Evolutionary conservation across 2,888 invertebrate species (phyloP), one percentile per base, ranked within the genome.

Genomic region (Pollenia labialis): DNA sequence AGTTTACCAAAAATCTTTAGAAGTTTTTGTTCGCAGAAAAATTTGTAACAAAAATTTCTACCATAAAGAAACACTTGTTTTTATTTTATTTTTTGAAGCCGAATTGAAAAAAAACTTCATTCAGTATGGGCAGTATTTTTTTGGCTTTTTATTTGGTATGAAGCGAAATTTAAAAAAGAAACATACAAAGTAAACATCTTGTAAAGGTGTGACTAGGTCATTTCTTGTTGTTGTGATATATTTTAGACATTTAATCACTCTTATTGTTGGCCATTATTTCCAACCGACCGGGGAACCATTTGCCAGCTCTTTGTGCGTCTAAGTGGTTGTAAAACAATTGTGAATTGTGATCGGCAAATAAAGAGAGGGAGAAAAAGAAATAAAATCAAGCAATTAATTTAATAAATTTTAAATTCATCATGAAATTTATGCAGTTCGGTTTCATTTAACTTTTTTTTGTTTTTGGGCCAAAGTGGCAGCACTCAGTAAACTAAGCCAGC

Each of bases 171-270:
- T 23, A 23, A 23, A 23, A n/a, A 16, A 12, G 23, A 64, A 14
- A 14, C 69, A 62, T 52, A 8, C 46, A 18, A 23, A 32, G 4
- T 46, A 64, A 52, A 64, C 52, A 76, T 66, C 58, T 81, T 66
- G 60, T 54, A 44, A 56, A 76, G 83, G 76, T 77, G 83, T 84
- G 76, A 81, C 77, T 84, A 74, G 84, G 87, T 77, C 77, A 84
- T 69, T 62, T 77, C 54, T 81, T 68, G 68, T 68, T 18, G 32
- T 14, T 50, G 58, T 32, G 4, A n/a, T 58, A 6, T 52, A n/a
- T 85, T 80, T 69, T n/a, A 56, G 68, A 14, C 48, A 60, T 60
- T 66, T 77, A 69, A 76, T 54, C 44, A 42, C 42, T 74, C 64
- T 80, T 81, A 48, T 46, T 32, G 32, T n/a, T 75, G 60, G 42